Conservation (phyloP, 2,797 vertebrate genomes). For the Danio kyathit region DNA sequence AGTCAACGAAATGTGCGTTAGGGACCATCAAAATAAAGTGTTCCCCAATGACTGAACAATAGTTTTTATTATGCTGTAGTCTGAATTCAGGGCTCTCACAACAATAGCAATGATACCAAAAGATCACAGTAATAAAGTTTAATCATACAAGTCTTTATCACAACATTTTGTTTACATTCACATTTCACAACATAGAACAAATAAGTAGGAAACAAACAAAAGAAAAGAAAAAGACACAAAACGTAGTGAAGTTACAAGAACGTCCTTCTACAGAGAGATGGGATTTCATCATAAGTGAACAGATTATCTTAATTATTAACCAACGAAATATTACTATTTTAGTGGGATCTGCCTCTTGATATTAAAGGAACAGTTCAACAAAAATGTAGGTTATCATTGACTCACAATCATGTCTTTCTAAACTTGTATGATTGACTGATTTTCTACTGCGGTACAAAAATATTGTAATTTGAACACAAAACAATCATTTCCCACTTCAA, state of each 20-base stretch:
- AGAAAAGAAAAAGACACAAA: conserved; percentile 20
- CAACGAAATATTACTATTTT: conserved; percentile 19
- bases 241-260: conserved; percentile 31
- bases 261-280: conserved; percentile 7
- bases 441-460: neutral
- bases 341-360: neutral
- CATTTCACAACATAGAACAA: conserved; percentile 43
- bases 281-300: conserved; percentile 12
- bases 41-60: no score
- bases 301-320: conserved; percentile 20
- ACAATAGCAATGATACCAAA: neutral
- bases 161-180: conserved; percentile 30
- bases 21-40: no score
- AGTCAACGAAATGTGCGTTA: no score
- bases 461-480: neutral
- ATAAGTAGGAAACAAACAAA: conserved; percentile 19
- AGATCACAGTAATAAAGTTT: conserved; percentile 33
- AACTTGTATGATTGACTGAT: neutral
- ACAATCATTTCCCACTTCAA: neutral
- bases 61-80: no score
- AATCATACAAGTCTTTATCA: conserved; percentile 41
- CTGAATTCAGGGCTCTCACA: no score
- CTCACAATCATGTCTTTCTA: neutral
- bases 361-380: neutral
- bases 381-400: conserved; percentile 1